These are phyloP conservation scores for Phylloscopus whistleri DNA, from an alignment of 2,113 vertebrate genomes.

Conservation along the genomic window DNA sequence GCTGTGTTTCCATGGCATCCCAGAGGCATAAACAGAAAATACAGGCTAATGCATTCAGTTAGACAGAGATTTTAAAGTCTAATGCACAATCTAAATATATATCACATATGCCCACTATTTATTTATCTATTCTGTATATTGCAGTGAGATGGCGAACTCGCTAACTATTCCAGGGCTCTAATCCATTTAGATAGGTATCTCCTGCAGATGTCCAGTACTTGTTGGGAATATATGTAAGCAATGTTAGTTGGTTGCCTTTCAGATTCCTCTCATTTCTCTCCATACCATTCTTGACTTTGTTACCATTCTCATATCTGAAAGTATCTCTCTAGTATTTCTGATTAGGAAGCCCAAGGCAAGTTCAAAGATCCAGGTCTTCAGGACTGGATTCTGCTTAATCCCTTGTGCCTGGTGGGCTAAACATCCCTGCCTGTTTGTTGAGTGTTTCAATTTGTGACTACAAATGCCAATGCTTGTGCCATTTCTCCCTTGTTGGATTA, in stretches of 20 bases:
- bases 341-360: neutral
- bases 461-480: neutral
- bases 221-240: neutral
- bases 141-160: neutral
- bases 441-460: neutral
- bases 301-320: neutral
- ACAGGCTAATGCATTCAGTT: slow-evolving; percentile 75
- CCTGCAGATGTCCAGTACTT: neutral
- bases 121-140: slow-evolving; percentile 68
- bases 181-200: slow-evolving; percentile 38
- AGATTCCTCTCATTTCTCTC: neutral
- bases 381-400: neutral
- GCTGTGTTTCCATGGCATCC: slow-evolving; percentile 77
- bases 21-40: slow-evolving; percentile 78
- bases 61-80: slow-evolving; percentile 78
- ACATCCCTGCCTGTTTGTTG: neutral
- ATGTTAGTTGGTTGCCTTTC: neutral
- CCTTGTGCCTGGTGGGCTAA: neutral
- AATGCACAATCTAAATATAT: slow-evolving; percentile 76
- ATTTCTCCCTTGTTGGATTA: neutral
- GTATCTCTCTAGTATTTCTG: neutral
- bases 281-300: neutral
- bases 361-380: neutral
- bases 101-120: slow-evolving; percentile 67
- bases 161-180: slow-evolving; percentile 51